A percentile compares a stretch with the other conserved stretches of the same genome.
phyloP scores from a whole-genome alignment of 2,113 vertebrate genomes.

The Microtus oregoni region DNA sequence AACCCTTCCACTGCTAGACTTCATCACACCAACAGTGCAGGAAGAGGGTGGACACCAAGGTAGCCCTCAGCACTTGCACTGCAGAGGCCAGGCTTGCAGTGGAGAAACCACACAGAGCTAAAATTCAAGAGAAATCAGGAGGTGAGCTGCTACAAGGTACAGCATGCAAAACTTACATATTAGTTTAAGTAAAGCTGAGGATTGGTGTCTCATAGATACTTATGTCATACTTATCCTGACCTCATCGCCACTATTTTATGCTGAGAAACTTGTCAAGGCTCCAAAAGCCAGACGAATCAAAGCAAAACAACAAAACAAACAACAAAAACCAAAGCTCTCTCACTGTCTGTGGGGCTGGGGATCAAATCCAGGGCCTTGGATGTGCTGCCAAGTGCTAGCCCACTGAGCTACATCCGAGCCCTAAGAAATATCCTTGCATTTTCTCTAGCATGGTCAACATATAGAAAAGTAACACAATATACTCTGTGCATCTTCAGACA shows the following conservation, averaged over 20 bases:
- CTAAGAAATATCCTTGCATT: neutral
- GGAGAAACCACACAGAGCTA: neutral
- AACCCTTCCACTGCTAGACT: neutral
- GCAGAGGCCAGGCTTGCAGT: neutral
- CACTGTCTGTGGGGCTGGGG: neutral
- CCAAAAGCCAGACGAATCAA: neutral
- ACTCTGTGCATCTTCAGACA: neutral
- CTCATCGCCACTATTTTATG: neutral
- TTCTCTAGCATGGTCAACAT: neutral
- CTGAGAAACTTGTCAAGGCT: neutral
- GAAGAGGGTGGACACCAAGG: neutral
- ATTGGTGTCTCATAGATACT: neutral
- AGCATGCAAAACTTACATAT: neutral
- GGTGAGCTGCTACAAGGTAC: neutral
- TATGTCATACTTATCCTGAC: neutral
- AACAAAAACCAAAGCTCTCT: neutral
- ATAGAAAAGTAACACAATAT: neutral
- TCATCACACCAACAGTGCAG: neutral
- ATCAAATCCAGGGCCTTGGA: neutral
- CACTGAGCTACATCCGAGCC: too few species aligned
- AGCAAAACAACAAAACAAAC: neutral
- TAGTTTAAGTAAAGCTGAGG: neutral
- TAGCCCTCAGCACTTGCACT: accelerated
- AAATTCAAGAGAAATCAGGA: accelerated
- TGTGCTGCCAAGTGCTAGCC: neutral